phyloP scores from a whole-genome alignment of 64 coral and sea anemone genomes.

The Platygyra sinensis region DNA sequence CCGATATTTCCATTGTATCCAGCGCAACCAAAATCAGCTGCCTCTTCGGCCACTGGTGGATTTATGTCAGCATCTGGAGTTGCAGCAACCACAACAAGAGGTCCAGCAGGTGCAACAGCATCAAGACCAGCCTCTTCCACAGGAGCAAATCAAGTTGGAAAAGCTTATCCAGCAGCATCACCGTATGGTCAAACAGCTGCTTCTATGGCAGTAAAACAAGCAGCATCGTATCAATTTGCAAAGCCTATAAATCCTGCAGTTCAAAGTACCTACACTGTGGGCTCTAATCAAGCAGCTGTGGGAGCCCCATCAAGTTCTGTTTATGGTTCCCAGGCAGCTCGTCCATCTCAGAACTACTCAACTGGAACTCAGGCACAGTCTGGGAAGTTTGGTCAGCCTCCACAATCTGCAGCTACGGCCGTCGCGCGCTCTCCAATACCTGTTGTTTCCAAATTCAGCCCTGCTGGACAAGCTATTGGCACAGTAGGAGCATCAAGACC shows the following conservation, averaged over 20 bases:
- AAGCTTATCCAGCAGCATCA: background rate
- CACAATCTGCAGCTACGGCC: background rate
- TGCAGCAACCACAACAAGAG: background rate
- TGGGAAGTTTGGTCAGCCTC: constrained; percentile 5
- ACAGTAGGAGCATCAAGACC: constrained; percentile 14
- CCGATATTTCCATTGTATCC: constrained; percentile 44
- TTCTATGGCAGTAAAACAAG: background rate
- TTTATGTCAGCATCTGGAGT: background rate
- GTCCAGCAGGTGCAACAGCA: background rate
- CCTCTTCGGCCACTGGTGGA: background rate
- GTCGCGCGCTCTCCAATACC: background rate
- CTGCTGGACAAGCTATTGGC: background rate
- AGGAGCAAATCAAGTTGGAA: constrained; percentile 13
- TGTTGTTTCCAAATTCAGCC: constrained; percentile 20
- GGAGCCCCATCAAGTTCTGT: background rate
- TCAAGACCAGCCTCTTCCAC: background rate
- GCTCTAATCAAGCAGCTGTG: background rate
- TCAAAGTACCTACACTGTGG: constrained; percentile 17
- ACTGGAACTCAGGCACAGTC: background rate
- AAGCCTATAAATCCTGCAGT: background rate
- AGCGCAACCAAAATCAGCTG: constrained; percentile 2
- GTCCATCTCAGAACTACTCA: background rate
- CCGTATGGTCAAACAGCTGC: background rate
- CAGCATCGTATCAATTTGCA: background rate
- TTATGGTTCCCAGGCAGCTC: constrained; percentile 1